Conservation (phyloP, 2,797 vertebrate species). For the Cygnus olor region DNA sequence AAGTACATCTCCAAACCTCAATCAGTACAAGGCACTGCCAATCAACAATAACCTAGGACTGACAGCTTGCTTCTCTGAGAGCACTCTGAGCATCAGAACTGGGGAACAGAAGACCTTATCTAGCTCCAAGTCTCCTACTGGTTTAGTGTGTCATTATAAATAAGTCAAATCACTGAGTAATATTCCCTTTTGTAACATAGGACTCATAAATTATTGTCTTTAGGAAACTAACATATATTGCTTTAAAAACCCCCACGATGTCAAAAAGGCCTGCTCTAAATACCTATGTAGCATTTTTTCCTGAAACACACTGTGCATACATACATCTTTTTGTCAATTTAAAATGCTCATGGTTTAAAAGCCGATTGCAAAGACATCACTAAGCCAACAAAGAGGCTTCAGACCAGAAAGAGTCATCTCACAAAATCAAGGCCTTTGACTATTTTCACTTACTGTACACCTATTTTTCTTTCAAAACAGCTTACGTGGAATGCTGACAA, state of each 20-base stretch:
- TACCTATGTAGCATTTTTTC: not conserved
- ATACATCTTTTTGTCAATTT: not conserved
- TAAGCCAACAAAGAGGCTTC: not conserved
- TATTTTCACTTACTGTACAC: not conserved
- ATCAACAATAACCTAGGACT: not conserved
- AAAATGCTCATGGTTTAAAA: not conserved
- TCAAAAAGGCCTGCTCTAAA: not conserved
- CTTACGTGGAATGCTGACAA: not conserved
- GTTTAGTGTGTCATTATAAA: not conserved
- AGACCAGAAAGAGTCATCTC: not conserved
- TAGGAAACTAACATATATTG: not conserved
- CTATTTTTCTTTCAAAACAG: not conserved
- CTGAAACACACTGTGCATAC: not conserved
- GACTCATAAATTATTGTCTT: not conserved
- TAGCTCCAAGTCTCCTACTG: not conserved
- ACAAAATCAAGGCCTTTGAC: not conserved
- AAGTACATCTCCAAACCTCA: not conserved
- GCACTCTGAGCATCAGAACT: not conserved
- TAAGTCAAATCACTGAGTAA: not conserved
- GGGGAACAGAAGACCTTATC: not conserved
- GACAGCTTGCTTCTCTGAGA: not conserved
- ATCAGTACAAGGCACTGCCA: not conserved
- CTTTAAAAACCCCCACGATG: not conserved
- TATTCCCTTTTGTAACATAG: not conserved
- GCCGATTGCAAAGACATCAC: not conserved